phyloP scores from a whole-genome alignment of 2,888 invertebrate species.

The Apocheima hispidaria region DNA sequence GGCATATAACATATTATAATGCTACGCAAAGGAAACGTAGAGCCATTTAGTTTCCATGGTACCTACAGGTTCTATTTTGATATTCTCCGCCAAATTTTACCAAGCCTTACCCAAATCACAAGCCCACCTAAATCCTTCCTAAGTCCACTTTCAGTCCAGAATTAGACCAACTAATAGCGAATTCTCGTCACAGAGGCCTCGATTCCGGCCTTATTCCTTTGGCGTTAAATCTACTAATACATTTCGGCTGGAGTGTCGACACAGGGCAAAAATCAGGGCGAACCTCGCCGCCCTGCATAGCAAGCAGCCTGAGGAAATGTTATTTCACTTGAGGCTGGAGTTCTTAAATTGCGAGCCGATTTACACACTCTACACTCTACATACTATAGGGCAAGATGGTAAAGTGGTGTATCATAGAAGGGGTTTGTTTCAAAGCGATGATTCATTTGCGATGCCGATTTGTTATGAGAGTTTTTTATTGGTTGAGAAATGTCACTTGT shows the following conservation, averaged over 20 bases:
- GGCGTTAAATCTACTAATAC: slow-evolving; percentile 82
- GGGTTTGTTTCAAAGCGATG: no score
- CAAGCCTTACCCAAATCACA: slow-evolving; percentile 27
- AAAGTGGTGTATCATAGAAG: no score
- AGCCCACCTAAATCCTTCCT: slow-evolving; percentile 38
- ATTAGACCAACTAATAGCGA: slow-evolving; percentile 61
- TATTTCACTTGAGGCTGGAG: slow-evolving; percentile 46
- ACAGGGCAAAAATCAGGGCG: slow-evolving; percentile 81
- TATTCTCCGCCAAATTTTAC: slow-evolving; percentile 10
- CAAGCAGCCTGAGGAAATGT: slow-evolving; percentile 66
- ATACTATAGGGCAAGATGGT: no score
- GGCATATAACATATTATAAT: not conserved
- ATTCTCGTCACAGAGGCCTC: slow-evolving; percentile 71
- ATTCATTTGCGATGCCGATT: no score
- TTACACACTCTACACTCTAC: slow-evolving; percentile 12
- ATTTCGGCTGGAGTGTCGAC: slow-evolving; percentile 79
- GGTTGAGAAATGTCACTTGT: no score
- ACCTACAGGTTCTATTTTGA: not conserved
- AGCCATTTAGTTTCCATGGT: no score
- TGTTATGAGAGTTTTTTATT: no score
- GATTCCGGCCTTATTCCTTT: slow-evolving; percentile 70
- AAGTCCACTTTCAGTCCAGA: slow-evolving; percentile 41
- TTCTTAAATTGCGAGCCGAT: slow-evolving; percentile 44
- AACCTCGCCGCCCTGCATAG: slow-evolving; percentile 75
- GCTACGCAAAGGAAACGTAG: not conserved